Conservation (phyloP, 2,888 invertebrate species). For the Aromia moschata region DNA sequence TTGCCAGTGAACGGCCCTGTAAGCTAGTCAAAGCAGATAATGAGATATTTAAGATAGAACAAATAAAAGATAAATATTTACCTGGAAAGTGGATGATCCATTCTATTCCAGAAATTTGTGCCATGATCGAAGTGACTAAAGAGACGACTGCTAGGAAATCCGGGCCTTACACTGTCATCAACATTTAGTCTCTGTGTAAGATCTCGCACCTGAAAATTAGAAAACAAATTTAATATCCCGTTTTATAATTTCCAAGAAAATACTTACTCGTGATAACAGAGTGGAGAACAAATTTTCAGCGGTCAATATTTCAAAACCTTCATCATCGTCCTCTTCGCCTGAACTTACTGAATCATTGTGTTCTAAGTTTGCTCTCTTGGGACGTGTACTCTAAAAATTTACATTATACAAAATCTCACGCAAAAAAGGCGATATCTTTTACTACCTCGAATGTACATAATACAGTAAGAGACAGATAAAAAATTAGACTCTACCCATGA, state of each 20-base stretch:
- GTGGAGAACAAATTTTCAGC: constrained; percentile 92
- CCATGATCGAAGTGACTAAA: constrained; percentile 65
- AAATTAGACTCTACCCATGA: too few species aligned
- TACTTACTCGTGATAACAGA: constrained; percentile 78
- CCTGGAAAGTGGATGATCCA: constrained; percentile 64
- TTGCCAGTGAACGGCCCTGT: too few species aligned
- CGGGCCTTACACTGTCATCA: constrained; percentile 75
- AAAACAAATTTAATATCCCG: too few species aligned
- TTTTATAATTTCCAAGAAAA: too few species aligned
- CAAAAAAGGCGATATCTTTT: too few species aligned
- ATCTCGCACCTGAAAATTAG: constrained; percentile 79
- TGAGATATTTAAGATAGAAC: neutral
- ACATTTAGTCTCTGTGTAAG: constrained; percentile 86
- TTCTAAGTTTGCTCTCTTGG: constrained; percentile 71
- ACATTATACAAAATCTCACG: neutral
- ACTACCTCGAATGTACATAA: too few species aligned
- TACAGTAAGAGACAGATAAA: too few species aligned
- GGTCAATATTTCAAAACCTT: constrained; percentile 90
- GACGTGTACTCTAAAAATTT: constrained; percentile 68
- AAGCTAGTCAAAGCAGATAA: too few species aligned
- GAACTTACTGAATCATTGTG: constrained; percentile 89
- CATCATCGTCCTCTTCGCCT: constrained; percentile 88
- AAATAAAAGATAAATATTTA: constrained; percentile 47
- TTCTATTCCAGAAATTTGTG: constrained; percentile 62
- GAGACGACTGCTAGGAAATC: constrained; percentile 72